Base-by-base conservation (phyloP, 2,888 invertebrate species). In the Iphiclides podalirius region DNA sequence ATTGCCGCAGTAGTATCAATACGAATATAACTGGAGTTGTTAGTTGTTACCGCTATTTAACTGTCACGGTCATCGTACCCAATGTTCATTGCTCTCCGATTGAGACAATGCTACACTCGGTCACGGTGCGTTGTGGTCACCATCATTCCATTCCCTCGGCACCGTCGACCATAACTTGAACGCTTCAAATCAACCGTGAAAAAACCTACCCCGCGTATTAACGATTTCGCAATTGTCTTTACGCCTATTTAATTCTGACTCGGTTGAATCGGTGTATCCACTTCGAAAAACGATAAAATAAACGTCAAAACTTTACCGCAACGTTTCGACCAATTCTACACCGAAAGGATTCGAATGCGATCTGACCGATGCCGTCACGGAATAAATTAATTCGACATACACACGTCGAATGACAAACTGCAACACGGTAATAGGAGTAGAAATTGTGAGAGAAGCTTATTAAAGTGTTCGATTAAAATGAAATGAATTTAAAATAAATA, bases 181-280 rank as follows among this genome's bases (percentile, higher is more conserved):
- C 75, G 72, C 60, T 52, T 64, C 60, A 69, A 69, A 67, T 60
- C 52, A 66, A 78, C 79, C 80, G 71, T 81, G 77, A 79, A 75
- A 71, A 41, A 56, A 65, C 57, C 61, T 58, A 53, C 61, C 66
- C 71, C 70, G 74, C 75, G 78, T 78, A 79, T 83, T 79, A 80
- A 69, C 69, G 72, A 75, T 80, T 80, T 81, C 69, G 79, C 83
- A 82, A 84, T 84, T 81, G 82, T 82, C 79, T 84, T 78, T 75
- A 79, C 76, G 78, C 74, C 67, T 71, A 59, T 75, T 75, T 72
- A 73, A 71, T 74, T 74, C 75, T 68, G 75, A 70, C 67, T 79
- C 72, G 64, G 57, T 48, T 57, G 60, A 63, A 65, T 64, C 62
- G 59, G 72, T 69, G 6, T 20, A 3, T 20, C 20, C 20, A 20